Evolutionary conservation across 2,113 vertebrate species (phyloP), one percentile per base, ranked within the genome.

Genomic region (Phalacrocorax aristotelis): DNA sequence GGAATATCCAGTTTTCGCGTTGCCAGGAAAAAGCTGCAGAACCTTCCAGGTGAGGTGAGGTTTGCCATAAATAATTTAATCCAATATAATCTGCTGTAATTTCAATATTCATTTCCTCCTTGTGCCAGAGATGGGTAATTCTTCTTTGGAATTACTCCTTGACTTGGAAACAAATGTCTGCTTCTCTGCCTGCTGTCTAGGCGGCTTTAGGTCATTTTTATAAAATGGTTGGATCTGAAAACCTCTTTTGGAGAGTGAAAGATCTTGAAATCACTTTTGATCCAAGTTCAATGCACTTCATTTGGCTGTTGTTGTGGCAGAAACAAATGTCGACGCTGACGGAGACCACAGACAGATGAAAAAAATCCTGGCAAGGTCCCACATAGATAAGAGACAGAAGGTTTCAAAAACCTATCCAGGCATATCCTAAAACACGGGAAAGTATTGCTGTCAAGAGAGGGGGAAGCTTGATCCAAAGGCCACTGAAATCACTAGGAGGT

Each of bases 61-160:
- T 83, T 96, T 96, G 97, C 91, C 97, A 96, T 97, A 83, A 96
- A 96, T 96, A 89, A 96, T 97, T 96, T 96, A 97, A 97, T 97
- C 93, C 82, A 93, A 68, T 96, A 95, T 96, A 96, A 96, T 97
- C 91, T 90, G 84, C 96, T 93, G 82, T 97, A 96, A 97, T 96
- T 96, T 94, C 93, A 95, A 88, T 95, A 95, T 93, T 95, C 78
- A 36, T 95, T 91, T 83, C 51, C 55, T 93, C 58, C 44, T 74
- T 52, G 87, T 84, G 94, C 95, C 95, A 97, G 84, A 74, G 87
- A 83, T 77, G 87, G 95, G 91, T 95, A 83, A 96, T 97, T 97
- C 91, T 95, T 93, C 90, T 94, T 94, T 83, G 89, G 93, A 97
- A 94, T 87, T 48, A 51, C 91, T 88, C 71, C 89, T 2, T 3